Evolutionary conservation across 2,888 invertebrate genomes (phyloP), one percentile per base, ranked within the genome.

Genomic region (Steinernema hermaphroditum): DNA sequence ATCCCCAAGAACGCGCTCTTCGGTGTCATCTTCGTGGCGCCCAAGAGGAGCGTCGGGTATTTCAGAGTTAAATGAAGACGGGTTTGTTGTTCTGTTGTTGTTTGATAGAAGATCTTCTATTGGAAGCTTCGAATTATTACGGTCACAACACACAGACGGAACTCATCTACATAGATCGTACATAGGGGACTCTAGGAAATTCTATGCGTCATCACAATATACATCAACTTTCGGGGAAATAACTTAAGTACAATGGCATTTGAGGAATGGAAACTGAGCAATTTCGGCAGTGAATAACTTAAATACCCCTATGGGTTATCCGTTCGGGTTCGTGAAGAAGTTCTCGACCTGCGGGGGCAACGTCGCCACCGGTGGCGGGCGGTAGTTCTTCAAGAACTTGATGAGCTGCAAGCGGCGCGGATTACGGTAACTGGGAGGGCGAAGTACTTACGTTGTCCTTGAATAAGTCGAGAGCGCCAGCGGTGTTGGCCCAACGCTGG

Each of bases 401-500:
- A 84, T 76, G 69, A 85, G 83, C 83, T 84, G 78, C 73, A 82
- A 79, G 54, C 34, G 16, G 46, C 27, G 27, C 68, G 16, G 27
- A 9, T n/a, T 76, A 27, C 19, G 22, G 68, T 76, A 2, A n/a
- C 8, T 76, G 0, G 34, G 29, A 1, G 16, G 32, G 16, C n/a
- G n/a, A n/a, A n/a, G 24, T 16, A 22, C 71, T 54, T 57, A 83
- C 85, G 80, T 85, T 83, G 75, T 85, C 85, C 72, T 85, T 86
- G 72, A 85, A 79, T 57, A 84, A 76, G 70, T 85, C 85, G 73
- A 85, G 75, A n/a, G 85, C 85, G 71, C 85, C 85, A 29, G 85
- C 85, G 44, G 85, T 85, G 76, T 85, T 85, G 29, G 85, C 85
- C 85, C 85, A 86, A 68, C 85, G 73, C 69, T 85, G 85, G n/a